Percentiles rank a stretch among this genome's conserved stretches.
Conservation (phyloP, 2,888 invertebrate species). For the Drosophila anomalata region DNA sequence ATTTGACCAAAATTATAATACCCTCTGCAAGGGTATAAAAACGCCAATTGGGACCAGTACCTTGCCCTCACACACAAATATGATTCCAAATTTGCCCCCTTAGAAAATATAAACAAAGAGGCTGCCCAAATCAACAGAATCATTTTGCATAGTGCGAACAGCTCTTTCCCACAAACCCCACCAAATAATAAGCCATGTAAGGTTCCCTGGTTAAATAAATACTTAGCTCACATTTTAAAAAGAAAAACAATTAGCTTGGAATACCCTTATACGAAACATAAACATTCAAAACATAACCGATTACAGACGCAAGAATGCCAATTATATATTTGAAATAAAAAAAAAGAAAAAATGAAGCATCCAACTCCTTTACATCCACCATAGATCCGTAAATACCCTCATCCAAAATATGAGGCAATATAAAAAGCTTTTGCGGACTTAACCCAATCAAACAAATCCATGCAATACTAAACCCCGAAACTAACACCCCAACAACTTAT, state of each 20-base stretch:
- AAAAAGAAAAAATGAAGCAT: background rate
- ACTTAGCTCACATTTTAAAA: no score
- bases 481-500: background rate
- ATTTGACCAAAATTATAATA: no score
- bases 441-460: background rate
- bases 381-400: background rate
- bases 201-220: no score
- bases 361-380: background rate
- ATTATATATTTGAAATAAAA: constrained; percentile 6
- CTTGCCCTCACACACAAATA: no score
- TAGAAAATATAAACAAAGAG: background rate
- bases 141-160: background rate
- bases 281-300: constrained; percentile 6
- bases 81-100: no score
- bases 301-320: constrained; percentile 10
- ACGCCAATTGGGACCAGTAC: no score
- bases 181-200: constrained; percentile 1
- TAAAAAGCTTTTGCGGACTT: background rate
- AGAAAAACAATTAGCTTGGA: no score
- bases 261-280: constrained; percentile 2
- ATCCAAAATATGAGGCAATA: constrained; percentile 1
- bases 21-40: no score
- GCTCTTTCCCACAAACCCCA: constrained; percentile 1
- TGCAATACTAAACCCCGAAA: background rate
- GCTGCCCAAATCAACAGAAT: background rate